A percentile compares a stretch with the other conserved stretches of the same genome.
Conservation (phyloP, 1,140 invertebrate species). For the Brachionus asplanchnoidis region DNA sequence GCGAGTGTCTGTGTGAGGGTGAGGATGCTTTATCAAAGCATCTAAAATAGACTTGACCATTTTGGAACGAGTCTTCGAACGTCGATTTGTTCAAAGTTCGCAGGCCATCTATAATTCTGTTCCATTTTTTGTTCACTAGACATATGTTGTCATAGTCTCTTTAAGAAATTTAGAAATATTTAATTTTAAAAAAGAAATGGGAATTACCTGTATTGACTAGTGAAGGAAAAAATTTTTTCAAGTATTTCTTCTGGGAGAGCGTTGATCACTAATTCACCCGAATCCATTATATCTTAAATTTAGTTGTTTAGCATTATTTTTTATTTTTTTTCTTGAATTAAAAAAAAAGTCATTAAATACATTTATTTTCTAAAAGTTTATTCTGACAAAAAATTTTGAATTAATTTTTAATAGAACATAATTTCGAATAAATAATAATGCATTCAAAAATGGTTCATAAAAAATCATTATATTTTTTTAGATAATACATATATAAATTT, state of each 20-base stretch:
- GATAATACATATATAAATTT: too few relatives aligned
- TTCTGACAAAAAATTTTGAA: too few relatives aligned
- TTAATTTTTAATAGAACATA: too few relatives aligned
- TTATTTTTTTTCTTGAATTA: too few relatives aligned
- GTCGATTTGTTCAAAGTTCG: neutral
- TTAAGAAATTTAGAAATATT: neutral
- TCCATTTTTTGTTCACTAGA: conserved; percentile 16
- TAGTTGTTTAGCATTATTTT: too few relatives aligned
- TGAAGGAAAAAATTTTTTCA: conserved; percentile 31
- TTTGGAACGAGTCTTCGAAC: conserved; percentile 8
- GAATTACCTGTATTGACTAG: conserved; percentile 5
- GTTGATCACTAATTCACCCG: neutral
- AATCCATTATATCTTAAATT: neutral
- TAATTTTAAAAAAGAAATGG: neutral
- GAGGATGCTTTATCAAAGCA: neutral
- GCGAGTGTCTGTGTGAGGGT: conserved; percentile 27
- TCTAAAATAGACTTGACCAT: conserved; percentile 14
- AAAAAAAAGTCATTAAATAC: too few relatives aligned
- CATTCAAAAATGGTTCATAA: too few relatives aligned
- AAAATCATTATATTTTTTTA: too few relatives aligned
- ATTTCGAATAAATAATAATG: too few relatives aligned
- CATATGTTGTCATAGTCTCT: conserved; percentile 20
- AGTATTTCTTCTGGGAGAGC: conserved; percentile 21
- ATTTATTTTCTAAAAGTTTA: too few relatives aligned
- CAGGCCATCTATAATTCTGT: conserved; percentile 32